Conservation (phyloP, 1,140 invertebrate species). For the Heterodera schachtii region DNA sequence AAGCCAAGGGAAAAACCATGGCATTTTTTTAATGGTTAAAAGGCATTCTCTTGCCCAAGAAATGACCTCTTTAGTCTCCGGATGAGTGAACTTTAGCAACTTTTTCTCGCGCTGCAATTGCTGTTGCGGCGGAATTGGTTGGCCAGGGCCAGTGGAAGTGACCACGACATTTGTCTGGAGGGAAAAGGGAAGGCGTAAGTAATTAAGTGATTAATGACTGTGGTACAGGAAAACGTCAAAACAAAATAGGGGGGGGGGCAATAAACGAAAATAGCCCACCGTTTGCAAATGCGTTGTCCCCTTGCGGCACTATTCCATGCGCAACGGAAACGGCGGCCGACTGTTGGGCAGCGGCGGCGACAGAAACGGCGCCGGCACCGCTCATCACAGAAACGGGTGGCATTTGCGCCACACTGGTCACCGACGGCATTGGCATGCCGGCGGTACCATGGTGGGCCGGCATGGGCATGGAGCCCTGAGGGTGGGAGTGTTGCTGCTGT, state of each 20-base stretch:
- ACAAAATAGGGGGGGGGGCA: too few relatives aligned
- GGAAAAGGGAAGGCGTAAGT: too few relatives aligned
- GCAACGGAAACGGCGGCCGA: not conserved
- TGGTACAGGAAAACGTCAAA: too few relatives aligned
- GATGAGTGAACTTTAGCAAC: not conserved
- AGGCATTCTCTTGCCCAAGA: too few relatives aligned
- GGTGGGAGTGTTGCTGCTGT: not conserved
- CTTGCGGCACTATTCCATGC: not conserved
- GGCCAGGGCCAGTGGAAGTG: not conserved
- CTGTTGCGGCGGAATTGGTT: not conserved
- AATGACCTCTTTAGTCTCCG: conserved; percentile 1
- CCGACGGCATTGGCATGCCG: not conserved
- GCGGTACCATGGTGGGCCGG: not conserved
- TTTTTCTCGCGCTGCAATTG: not conserved
- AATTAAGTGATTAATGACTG: too few relatives aligned
- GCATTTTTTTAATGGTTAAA: not conserved
- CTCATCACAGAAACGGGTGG: not conserved
- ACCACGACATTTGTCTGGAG: conserved; percentile 4
- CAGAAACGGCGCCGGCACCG: too few relatives aligned
- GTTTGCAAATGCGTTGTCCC: not conserved
- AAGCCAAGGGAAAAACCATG: not conserved
- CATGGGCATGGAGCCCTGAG: not conserved
- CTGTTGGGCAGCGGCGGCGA: not conserved
- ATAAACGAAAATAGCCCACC: not conserved
- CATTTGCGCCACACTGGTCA: not conserved